These are phyloP conservation scores for Chrysolophus pictus DNA, from an alignment of 2,797 vertebrate species.

Conservation along the genomic window DNA sequence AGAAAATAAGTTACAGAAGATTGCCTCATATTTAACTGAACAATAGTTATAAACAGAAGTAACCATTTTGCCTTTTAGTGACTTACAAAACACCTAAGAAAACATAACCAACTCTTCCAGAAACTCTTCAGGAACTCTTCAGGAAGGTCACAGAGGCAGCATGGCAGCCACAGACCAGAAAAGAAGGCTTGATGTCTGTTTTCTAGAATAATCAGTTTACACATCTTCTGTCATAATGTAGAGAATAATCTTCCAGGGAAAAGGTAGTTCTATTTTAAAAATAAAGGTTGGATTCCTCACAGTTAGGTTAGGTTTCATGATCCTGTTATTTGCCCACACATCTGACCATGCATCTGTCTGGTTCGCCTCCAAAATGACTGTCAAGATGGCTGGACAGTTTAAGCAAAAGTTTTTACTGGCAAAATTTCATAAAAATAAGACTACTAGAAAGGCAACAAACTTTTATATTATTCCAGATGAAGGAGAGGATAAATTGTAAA, in stretches of 20 bases:
- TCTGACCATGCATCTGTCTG: neutral
- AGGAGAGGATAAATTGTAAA: neutral
- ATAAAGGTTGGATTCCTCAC: neutral
- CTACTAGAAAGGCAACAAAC: neutral
- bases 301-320: neutral
- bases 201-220: neutral
- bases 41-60: neutral
- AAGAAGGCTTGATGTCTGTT: neutral
- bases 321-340: neutral
- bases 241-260: neutral
- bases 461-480: neutral
- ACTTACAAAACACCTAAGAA: neutral
- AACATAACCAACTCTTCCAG: neutral
- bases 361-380: neutral
- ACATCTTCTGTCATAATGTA: neutral
- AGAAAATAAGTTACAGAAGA: neutral
- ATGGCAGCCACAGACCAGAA: neutral
- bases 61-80: neutral
- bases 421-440: neutral
- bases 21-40: neutral
- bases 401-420: neutral
- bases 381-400: neutral
- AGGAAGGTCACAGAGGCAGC: neutral
- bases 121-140: neutral
- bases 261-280: neutral